Conservation (phyloP, 2,797 vertebrate species). For the Xenentodon cancila region DNA sequence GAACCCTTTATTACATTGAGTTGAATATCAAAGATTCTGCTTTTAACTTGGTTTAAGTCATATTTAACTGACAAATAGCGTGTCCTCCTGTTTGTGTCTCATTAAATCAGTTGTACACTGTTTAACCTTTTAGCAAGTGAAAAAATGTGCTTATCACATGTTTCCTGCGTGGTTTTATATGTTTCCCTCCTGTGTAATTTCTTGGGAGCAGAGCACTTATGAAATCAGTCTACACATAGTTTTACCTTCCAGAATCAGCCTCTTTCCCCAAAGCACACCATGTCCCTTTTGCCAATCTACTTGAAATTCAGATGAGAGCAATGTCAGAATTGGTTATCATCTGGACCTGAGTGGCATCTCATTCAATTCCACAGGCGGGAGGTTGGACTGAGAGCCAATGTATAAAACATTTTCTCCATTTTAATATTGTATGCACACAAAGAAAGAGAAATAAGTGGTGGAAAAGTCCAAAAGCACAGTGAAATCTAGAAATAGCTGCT, state of each 20-base stretch:
- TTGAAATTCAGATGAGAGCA: constrained; percentile 74
- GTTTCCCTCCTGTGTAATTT: constrained; percentile 2
- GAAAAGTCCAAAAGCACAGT: too few relatives aligned
- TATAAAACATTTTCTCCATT: constrained; percentile 6
- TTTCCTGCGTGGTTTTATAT: not conserved
- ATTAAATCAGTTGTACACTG: too few relatives aligned
- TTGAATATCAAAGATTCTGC: too few relatives aligned
- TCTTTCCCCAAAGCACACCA: constrained; percentile 44
- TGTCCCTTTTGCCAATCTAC: constrained; percentile 52
- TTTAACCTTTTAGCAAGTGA: too few relatives aligned
- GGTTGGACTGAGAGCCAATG: constrained; percentile 30
- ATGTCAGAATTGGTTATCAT: constrained; percentile 70
- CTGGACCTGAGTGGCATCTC: constrained; percentile 50
- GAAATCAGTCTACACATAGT: constrained; percentile 36
- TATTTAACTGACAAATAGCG: too few relatives aligned
- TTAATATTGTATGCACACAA: not conserved
- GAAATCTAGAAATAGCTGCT: too few relatives aligned
- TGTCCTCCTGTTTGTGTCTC: too few relatives aligned
- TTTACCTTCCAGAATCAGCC: constrained; percentile 28
- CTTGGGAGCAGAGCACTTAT: constrained; percentile 1
- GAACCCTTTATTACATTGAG: too few relatives aligned
- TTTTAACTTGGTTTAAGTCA: too few relatives aligned
- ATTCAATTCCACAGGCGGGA: constrained; percentile 35
- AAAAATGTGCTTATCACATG: too few relatives aligned
- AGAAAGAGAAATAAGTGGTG: too few relatives aligned